Conservation (phyloP, 2,113 vertebrate species). For the Epinephelus fuscoguttatus region DNA sequence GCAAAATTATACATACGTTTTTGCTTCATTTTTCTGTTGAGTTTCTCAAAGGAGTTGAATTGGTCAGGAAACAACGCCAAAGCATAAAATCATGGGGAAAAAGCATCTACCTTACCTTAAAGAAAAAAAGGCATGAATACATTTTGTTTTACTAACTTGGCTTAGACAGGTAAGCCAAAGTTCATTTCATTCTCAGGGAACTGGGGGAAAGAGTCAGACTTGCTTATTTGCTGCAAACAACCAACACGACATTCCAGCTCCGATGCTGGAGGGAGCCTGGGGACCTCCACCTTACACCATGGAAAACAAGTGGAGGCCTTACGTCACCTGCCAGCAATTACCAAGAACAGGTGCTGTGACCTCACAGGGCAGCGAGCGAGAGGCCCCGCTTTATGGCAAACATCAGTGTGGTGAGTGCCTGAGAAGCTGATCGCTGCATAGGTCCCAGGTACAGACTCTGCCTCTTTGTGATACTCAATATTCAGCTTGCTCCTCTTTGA, state of each 20-base stretch:
- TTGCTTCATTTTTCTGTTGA: not conserved
- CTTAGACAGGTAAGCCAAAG: not conserved
- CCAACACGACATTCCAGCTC: conserved; percentile 29
- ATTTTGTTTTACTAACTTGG: not conserved
- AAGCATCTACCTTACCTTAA: not conserved
- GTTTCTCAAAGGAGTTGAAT: not conserved
- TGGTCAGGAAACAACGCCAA: not conserved
- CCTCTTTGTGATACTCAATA: conserved; percentile 42
- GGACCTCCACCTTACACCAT: conserved; percentile 52
- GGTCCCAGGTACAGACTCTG: conserved; percentile 39
- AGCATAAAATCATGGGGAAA: not conserved
- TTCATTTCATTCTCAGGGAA: conserved; percentile 15
- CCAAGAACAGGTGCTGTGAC: conserved; percentile 78
- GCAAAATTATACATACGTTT: no score
- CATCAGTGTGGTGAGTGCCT: conserved; percentile 32
- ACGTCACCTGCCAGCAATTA: conserved; percentile 72
- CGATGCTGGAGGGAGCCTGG: not conserved
- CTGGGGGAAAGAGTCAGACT: conserved; percentile 35
- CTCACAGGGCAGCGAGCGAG: conserved; percentile 63
- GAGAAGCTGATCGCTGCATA: not conserved
- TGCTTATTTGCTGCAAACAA: conserved; percentile 42
- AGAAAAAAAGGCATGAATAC: not conserved
- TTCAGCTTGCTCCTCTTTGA: conserved; percentile 19
- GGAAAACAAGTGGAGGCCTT: conserved; percentile 69
- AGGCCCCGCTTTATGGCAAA: conserved; percentile 54